These are phyloP conservation scores for Caenorhabditis parvicauda DNA, from an alignment of 2,888 invertebrate genomes.

Conservation along the genomic window DNA sequence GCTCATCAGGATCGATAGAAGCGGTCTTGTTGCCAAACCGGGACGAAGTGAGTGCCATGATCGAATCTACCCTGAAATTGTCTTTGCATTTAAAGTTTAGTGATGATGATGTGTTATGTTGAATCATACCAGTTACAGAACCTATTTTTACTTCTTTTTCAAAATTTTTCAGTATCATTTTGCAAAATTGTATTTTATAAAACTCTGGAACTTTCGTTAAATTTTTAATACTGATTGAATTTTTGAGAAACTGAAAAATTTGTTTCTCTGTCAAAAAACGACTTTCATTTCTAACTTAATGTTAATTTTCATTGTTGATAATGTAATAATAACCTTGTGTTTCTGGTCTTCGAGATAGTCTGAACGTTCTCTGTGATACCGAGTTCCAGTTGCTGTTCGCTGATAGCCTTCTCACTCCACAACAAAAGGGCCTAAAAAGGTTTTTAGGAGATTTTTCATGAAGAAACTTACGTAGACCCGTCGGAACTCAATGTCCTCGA, in stretches of 20 bases:
- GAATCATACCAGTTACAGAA: too few relatives aligned
- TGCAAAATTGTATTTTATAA: too few relatives aligned
- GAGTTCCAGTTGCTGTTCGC: slow-evolving; percentile 21
- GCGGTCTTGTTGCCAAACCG: slow-evolving; percentile 13
- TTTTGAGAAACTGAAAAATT: too few relatives aligned
- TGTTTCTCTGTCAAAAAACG: too few relatives aligned
- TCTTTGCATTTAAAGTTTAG: not conserved
- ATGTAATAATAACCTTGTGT: not conserved
- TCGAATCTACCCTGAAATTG: slow-evolving; percentile 9
- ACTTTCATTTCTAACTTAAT: not conserved
- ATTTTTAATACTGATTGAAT: too few relatives aligned
- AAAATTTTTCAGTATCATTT: too few relatives aligned
- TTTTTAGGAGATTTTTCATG: not conserved
- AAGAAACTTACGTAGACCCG: slow-evolving; percentile 14
- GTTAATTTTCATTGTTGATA: not conserved
- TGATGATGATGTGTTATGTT: too few relatives aligned
- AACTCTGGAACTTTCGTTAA: too few relatives aligned
- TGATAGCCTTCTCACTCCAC: slow-evolving; percentile 23
- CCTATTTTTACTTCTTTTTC: too few relatives aligned
- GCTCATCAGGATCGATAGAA: slow-evolving; percentile 15
- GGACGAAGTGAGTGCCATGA: slow-evolving; percentile 18
- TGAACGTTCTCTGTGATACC: slow-evolving; percentile 13
- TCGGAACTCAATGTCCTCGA: slow-evolving; percentile 22
- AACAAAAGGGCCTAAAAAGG: slow-evolving; percentile 16
- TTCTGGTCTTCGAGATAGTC: slow-evolving; percentile 5